Evolutionary conservation across 2,888 invertebrate genomes (phyloP), one percentile per base, ranked within the genome.

Genomic region (Cistogaster globosa): DNA sequence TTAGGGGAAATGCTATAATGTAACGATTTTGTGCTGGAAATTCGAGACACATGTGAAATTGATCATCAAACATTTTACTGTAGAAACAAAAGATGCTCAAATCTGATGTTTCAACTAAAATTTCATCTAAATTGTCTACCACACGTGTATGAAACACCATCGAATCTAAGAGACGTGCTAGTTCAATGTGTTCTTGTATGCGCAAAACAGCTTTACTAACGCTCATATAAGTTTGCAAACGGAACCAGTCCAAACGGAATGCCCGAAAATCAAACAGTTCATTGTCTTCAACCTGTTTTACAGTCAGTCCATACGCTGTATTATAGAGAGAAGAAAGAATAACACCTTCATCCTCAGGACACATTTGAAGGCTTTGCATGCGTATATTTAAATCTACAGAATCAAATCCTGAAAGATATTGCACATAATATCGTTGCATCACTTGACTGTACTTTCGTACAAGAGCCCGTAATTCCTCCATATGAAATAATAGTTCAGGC

Each of bases 1-100:
- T 97, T 78, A 99, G 94, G 11, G 99, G 99, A 92, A 99, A 99
- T 71, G 99, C 98, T 87, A 99, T 97, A 87, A 99, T 98, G 91
- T 97, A 99, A 57, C 99, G 95, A 93, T 98, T 98, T 93, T 99
- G 99, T 26, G 99, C 98, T 42, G 99, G 99, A 91, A 99, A 98
- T 92, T 99, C 99, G 88, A 99, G 94, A 93, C 99, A 99, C 97
- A 98, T 98, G 90, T 98, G 98, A 92, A 99, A 99, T 92, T 99
- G 99, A 90, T 97, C 98, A 92, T 99, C 98, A 93, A 99, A 99
- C 92, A 98, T 97, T 93, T 97, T 96, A 90, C 96, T 98, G 92
- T 98, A 99, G 91, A 99, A 99, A 92, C 99, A 99, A 92, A 99
- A 99, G 87, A 99, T 96, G 0, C 99, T 99, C 20, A 99, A 94